Conservation (phyloP, 2,797 vertebrate species). For the Triplophysa yarkandensis region DNA sequence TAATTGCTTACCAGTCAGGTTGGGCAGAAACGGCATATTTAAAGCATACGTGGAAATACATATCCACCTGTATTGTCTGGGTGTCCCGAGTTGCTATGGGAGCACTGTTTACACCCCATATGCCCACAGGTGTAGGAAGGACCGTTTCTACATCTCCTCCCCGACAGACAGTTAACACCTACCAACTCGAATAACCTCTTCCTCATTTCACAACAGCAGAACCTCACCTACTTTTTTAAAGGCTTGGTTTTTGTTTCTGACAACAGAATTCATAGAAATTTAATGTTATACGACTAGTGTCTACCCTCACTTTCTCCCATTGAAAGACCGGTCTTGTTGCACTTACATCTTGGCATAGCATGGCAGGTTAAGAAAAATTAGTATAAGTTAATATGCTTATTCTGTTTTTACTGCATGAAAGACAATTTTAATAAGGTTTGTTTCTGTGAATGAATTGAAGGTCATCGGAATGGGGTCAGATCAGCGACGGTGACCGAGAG, state of each 20-base stretch:
- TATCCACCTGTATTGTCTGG: background rate
- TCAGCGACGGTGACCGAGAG: slow-evolving; percentile 77
- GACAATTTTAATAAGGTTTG: background rate
- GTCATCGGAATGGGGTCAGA: slow-evolving; percentile 75
- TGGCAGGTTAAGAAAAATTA: background rate
- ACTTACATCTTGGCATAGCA: background rate
- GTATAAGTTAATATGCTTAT: background rate
- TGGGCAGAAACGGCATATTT: background rate
- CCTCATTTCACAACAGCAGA: slow-evolving; percentile 8
- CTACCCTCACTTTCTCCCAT: too few species aligned
- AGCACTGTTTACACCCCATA: slow-evolving; percentile 2
- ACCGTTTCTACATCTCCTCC: background rate
- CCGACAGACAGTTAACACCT: background rate
- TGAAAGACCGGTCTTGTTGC: too few species aligned
- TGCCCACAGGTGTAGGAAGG: slow-evolving; percentile 15
- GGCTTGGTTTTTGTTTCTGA: background rate
- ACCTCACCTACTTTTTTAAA: background rate
- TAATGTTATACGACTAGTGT: too few species aligned
- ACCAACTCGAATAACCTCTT: background rate
- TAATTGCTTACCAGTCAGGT: too few species aligned
- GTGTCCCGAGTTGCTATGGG: background rate
- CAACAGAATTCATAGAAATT: too few species aligned
- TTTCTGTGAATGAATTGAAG: slow-evolving; percentile 60
- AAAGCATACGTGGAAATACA: background rate
- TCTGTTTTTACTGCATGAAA: background rate